Base-by-base conservation (phyloP, 1,140 invertebrate species). In the Ips typographus region DNA sequence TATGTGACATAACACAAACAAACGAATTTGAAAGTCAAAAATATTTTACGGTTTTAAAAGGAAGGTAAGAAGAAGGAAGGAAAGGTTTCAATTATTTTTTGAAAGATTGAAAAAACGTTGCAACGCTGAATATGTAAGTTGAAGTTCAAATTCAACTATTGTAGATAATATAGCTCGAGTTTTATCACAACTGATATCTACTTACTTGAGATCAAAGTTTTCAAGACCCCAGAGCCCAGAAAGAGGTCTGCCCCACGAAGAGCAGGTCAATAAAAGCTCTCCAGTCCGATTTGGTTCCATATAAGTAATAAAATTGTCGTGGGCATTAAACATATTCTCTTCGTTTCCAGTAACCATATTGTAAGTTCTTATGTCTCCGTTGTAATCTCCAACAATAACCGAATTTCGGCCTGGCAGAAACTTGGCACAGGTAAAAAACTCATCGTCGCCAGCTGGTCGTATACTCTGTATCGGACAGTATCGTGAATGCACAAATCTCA, bases 391-490 rank as follows among this genome's bases (percentile, higher is more conserved):
- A 8, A 95, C 87, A 58, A 96, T 84, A 4, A 97, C 80, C 73
- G 88, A 89, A 73, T 93, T 89, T 77, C 93, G 91, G 75, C 88
- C 90, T 6, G 91, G 88, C 87, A 92, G 79, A 82, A 93, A 94
- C 51, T 86, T 84, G 76, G 89, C 91, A 77, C 90, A 93, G 6
- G 93, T 94, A 76, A 95, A 95, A 75, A 89, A 91, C 0, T 89
- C 87, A 72, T 94, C 90, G 71, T 92, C 88, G 7, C 88, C 86
- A 44, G 86, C 84, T 43, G 88, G 85, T 62, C 93, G 83, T 76
- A 95, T 91, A 4, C 90, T 91, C 75, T 92, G 88, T 55, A 91
- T 88, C n/a, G 93, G 92, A 78, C 92, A 90, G 81, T 98, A 98
- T 77, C 92, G 85, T 74, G 93, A 92, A 82, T 97, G 96, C 62